Percentiles rank a stretch among this genome's conserved stretches.
Conservation (phyloP, 2,888 invertebrate genomes). For the Celastrina argiolus region DNA sequence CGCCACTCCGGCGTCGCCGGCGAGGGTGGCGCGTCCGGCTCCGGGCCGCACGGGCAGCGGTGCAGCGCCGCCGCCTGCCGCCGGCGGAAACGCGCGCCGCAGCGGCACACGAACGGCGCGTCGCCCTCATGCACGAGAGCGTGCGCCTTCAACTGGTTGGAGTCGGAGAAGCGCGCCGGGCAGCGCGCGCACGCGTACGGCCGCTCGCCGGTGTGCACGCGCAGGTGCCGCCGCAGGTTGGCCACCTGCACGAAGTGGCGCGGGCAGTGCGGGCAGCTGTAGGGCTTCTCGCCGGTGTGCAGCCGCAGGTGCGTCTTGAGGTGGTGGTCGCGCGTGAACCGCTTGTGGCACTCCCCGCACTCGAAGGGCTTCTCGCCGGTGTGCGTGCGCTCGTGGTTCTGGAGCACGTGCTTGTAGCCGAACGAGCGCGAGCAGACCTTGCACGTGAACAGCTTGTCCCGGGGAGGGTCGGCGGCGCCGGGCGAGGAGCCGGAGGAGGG, state of each 20-base stretch:
- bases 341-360: constrained; percentile 93
- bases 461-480: constrained; percentile 69
- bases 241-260: constrained; percentile 96
- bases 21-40: constrained; percentile 63
- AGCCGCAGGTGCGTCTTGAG: constrained; percentile 94
- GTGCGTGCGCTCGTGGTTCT: constrained; percentile 96
- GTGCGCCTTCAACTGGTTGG: constrained; percentile 94
- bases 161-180: constrained; percentile 91
- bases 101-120: constrained; percentile 91
- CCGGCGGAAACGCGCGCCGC: constrained; percentile 87
- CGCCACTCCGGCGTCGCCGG: constrained; percentile 69
- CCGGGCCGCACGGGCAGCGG: constrained; percentile 81
- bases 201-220: constrained; percentile 94
- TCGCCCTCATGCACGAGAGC: constrained; percentile 92
- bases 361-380: constrained; percentile 97
- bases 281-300: constrained; percentile 96
- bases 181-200: constrained; percentile 93
- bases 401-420: constrained; percentile 95
- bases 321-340: constrained; percentile 95
- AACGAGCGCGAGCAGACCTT: constrained; percentile 91
- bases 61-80: constrained; percentile 93
- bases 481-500: constrained; percentile 74
- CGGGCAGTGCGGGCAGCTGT: constrained; percentile 94
- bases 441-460: constrained; percentile 93
- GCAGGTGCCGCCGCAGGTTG: constrained; percentile 90